Evolutionary conservation across 2,888 invertebrate genomes (phyloP).

Genomic region (Mythimna ferrago): DNA sequence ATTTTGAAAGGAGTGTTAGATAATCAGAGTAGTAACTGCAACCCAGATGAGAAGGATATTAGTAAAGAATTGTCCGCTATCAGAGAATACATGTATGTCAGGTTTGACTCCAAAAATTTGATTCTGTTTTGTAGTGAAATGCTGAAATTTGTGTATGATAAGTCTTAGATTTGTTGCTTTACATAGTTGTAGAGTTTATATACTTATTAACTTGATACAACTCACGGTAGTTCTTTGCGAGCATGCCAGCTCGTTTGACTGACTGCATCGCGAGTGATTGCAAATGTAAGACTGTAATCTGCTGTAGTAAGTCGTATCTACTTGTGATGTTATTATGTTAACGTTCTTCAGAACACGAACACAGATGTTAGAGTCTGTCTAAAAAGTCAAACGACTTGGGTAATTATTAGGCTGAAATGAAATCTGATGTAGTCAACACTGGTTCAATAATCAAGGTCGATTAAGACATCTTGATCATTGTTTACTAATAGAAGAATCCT

Average conservation of each 20-base stretch:
- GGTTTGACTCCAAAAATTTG: conserved; percentile 75
- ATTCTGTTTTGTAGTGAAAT: conserved; percentile 79
- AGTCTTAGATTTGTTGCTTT: conserved; percentile 44
- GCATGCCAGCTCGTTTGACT: conserved; percentile 17
- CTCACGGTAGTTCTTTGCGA: neutral
- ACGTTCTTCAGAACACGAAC: neutral
- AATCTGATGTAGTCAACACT: too few species aligned
- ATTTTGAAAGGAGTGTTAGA: conserved; percentile 72
- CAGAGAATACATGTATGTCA: conserved; percentile 73
- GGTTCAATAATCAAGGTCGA: too few species aligned
- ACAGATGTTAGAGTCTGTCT: neutral
- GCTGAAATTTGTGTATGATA: conserved; percentile 74
- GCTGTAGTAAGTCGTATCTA: conserved; percentile 1
- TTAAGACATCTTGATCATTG: too few species aligned
- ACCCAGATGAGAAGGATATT: conserved; percentile 48
- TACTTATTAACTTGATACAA: conserved; percentile 13
- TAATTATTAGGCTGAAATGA: too few species aligned
- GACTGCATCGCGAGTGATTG: conserved; percentile 9
- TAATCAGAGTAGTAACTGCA: conserved; percentile 53
- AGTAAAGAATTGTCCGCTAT: conserved; percentile 71
- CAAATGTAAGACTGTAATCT: conserved; percentile 7
- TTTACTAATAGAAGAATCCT: too few species aligned
- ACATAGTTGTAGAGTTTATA: conserved; percentile 27
- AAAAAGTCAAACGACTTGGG: too few species aligned
- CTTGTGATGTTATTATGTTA: neutral